phyloP scores from a whole-genome alignment of 2,797 vertebrate genomes.

The Silurus lanzhouensis region DNA sequence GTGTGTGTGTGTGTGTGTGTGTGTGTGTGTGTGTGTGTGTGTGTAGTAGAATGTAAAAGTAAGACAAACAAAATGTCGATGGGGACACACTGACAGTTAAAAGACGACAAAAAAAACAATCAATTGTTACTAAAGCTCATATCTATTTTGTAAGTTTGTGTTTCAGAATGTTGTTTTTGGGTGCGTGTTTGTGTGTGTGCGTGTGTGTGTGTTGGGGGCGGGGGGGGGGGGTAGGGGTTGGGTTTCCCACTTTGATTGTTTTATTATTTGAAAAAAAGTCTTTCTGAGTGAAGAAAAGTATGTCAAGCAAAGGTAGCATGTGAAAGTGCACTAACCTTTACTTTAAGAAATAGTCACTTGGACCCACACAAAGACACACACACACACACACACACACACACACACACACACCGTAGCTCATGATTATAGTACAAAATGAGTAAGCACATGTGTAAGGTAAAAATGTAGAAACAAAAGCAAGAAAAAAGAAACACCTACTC shows the following conservation, averaged over 20 bases:
- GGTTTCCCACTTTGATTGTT: neutral
- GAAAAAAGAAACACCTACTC: neutral
- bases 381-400: too few relatives aligned
- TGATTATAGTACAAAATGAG: neutral
- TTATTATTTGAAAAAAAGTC: neutral
- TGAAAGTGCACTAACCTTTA: neutral
- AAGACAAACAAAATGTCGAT: neutral
- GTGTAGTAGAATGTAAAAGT: neutral
- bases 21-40: conserved; percentile 36
- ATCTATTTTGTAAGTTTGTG: neutral
- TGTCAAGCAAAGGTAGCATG: neutral
- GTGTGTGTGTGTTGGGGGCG: neutral
- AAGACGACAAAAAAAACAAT: neutral
- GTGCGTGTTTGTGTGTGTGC: conserved; percentile 6
- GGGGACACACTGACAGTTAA: neutral
- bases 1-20: conserved; percentile 39
- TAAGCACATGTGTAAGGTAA: neutral
- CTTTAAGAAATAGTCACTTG: neutral
- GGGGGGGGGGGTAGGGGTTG: too few relatives aligned
- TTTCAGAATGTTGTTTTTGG: neutral
- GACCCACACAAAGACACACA: neutral
- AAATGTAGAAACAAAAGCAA: neutral
- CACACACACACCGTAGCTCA: too few relatives aligned
- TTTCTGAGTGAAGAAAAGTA: neutral
- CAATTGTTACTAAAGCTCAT: neutral